Evolutionary conservation across 2,888 invertebrate species (phyloP), one percentile per base, ranked within the genome.

Genomic region (Fissipunctia ypsillon): DNA sequence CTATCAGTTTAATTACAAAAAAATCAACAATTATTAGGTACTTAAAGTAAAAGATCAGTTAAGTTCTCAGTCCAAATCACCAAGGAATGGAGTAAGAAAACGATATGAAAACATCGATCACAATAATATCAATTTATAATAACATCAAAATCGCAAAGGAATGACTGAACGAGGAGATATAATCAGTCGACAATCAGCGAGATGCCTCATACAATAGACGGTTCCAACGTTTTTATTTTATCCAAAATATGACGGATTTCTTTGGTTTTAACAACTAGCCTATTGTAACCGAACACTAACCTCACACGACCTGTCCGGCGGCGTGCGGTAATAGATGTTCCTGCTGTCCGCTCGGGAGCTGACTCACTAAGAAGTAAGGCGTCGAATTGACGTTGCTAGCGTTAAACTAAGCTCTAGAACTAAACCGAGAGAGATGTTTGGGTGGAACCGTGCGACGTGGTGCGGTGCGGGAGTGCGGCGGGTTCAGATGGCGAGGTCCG

Each of bases 51-150:
- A n/a, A n/a, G n/a, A n/a, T n/a, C n/a, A n/a, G n/a, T n/a, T n/a
- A n/a, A n/a, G n/a, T n/a, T n/a, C n/a, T n/a, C n/a, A 84, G 84
- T 88, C 83, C 85, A 83, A 87, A 87, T 84, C 89, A 87, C 88
- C 91, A 90, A 90, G 90, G 82, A 73, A 89, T 89, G 92, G 91
- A 93, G 92, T 90, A 92, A 91, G 88, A 83, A 90, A 90, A 89
- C 88, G 83, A 90, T 90, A 89, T 85, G 85, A 89, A 83, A 88
- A 86, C 84, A 84, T 85, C 78, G 78, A 86, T 87, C 83, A 80
- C 87, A 88, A 80, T 80, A 86, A 84, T 84, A 88, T 84, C 73
- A 84, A 83, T 83, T 84, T 71, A 84, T 81, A 76, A 84, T 78
- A 68, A 86, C 76, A 85, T 84, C 71, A 78, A 85, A 79, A 76